Base-by-base conservation (phyloP, 2,113 vertebrate species). In the Nycticryphes semicollaris region DNA sequence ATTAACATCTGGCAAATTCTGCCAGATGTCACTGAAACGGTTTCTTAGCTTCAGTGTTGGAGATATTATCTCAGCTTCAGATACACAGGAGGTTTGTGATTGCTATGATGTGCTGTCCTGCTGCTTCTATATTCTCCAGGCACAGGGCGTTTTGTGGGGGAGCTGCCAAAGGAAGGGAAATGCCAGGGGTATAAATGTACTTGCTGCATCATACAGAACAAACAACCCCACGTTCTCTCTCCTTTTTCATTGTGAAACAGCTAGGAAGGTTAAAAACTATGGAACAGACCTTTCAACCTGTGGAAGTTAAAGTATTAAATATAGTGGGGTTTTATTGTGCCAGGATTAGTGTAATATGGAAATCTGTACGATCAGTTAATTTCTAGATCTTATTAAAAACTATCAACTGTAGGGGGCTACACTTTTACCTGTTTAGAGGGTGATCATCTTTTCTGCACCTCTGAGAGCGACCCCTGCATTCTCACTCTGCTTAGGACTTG, bases 21-120 rank as follows among this genome's bases (percentile, higher is more conserved):
- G 69, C 90, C 90, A 96, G 88, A 95, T 95, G 92, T 81, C 83
- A 84, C 56, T 75, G 76, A 84, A 92, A 84, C 78, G 51, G 68
- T 79, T 88, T 78, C 80, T 90, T 81, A 84, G 64, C 62, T 63
- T 90, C 35, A 33, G 31, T 53, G n/a, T 64, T 83, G 56, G 75
- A 84, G 64, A 59, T 77, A 9, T 6, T 43, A 20, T 77, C 68
- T 88, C 51, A 90, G 63, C 59, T 90, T 96, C 53, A 81, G 54
- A 47, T 39, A n/a, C 62, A 54, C 83, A 45, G 68, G 60, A 91
- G 87, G 77, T 75, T 84, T 93, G 56, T 87, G 68, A 77, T 70
- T 86, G 73, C 85, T 37, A 11, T 41, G 43, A 62, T 88, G 25
- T 47, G 88, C 75, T 93, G 59, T 90, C 68, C 87, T 94, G 85